Conservation (phyloP, 2,113 vertebrate species). For the Tretioscincus oriximinensis region DNA sequence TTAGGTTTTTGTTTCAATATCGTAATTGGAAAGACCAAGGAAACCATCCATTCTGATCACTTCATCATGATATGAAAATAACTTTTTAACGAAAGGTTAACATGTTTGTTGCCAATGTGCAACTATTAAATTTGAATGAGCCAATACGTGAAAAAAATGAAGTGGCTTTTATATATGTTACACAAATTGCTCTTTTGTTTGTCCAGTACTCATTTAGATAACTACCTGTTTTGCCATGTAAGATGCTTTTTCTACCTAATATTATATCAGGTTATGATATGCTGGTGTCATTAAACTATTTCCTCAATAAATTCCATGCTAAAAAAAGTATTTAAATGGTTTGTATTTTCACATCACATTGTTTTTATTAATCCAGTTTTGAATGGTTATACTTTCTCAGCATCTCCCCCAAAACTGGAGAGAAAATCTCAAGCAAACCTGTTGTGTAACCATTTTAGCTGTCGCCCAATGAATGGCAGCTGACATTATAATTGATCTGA, state of each 20-base stretch:
- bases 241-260: conserved; percentile 16
- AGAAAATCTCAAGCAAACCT: conserved; percentile 15
- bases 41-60: background rate
- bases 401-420: conserved; percentile 12
- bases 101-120: background rate
- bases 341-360: no score
- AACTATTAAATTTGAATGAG: background rate
- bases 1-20: background rate
- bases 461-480: background rate
- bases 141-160: background rate
- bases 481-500: background rate
- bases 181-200: background rate
- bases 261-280: conserved; percentile 19
- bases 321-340: background rate
- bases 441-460: background rate
- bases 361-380: background rate
- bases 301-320: background rate
- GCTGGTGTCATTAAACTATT: background rate
- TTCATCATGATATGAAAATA: background rate
- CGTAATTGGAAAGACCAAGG: no score
- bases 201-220: conserved; percentile 8
- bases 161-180: background rate
- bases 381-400: conserved; percentile 30
- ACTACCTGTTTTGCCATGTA: conserved; percentile 54
- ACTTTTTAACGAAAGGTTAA: background rate